A percentile compares a stretch with the other conserved stretches of the same genome.
phyloP scores from a whole-genome alignment of 2,888 invertebrate species.

The Drosophila mimetica region DNA sequence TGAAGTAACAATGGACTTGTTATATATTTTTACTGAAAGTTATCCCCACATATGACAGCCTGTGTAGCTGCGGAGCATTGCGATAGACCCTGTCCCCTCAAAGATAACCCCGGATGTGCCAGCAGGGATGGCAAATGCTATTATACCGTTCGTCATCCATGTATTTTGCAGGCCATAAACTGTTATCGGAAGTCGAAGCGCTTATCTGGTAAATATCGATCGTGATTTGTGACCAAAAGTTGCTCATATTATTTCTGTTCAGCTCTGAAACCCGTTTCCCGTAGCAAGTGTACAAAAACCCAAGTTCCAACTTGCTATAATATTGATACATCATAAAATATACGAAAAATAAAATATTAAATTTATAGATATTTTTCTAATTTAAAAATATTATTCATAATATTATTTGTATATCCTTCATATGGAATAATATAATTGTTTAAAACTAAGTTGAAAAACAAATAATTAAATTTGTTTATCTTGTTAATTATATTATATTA shows the following conservation, averaged over 20 bases:
- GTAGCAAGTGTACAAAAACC: neutral
- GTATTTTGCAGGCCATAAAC: slow-evolving; percentile 5
- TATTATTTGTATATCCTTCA: too few species aligned
- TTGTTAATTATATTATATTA: too few species aligned
- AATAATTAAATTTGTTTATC: too few species aligned
- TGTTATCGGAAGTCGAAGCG: slow-evolving; percentile 2
- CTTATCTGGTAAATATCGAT: slow-evolving; percentile 8
- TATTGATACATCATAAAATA: slow-evolving; percentile 5
- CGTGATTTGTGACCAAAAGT: neutral
- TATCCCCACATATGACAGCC: neutral
- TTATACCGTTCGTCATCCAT: slow-evolving; percentile 4
- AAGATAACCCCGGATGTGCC: slow-evolving; percentile 5
- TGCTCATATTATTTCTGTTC: neutral
- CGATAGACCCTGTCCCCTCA: slow-evolving; percentile 1
- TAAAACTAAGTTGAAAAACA: too few species aligned
- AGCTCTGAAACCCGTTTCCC: slow-evolving; percentile 3
- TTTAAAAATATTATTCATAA: too few species aligned
- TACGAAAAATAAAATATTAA: too few species aligned
- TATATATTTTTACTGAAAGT: neutral
- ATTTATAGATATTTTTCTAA: neutral
- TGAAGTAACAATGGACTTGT: neutral
- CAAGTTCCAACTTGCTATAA: neutral
- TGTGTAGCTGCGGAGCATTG: neutral
- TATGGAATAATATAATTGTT: too few species aligned
- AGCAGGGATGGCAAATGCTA: slow-evolving; percentile 1